A percentile compares a stretch with the other conserved stretches of the same genome.
phyloP scores from a whole-genome alignment of 1,140 invertebrate species.

The Aricia agestis region DNA sequence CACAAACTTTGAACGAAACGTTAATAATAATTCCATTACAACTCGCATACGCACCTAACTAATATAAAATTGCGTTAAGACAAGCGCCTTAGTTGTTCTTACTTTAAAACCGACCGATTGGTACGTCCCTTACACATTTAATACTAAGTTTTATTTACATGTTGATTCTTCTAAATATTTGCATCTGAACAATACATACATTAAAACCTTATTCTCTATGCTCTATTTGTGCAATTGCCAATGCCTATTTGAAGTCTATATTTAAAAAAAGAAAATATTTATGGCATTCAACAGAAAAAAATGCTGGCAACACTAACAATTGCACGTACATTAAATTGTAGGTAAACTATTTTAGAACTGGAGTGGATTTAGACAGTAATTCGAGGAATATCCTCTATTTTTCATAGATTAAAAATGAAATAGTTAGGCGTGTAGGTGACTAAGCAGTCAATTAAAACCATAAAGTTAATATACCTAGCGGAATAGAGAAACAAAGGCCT shows the following conservation, averaged over 20 bases:
- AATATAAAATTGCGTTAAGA: constrained; percentile 43
- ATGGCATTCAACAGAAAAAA: constrained; percentile 38
- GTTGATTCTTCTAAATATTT: constrained; percentile 73
- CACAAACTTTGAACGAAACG: constrained; percentile 29
- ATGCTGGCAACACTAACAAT: constrained; percentile 56
- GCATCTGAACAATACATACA: constrained; percentile 74
- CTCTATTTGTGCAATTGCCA: constrained; percentile 66
- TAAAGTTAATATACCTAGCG: too few species aligned
- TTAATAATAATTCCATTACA: constrained; percentile 37
- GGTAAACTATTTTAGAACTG: constrained; percentile 27
- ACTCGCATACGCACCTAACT: constrained; percentile 39
- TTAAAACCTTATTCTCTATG: constrained; percentile 66
- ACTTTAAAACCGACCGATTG: constrained; percentile 54
- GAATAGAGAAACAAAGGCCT: too few species aligned
- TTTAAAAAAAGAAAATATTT: constrained; percentile 32
- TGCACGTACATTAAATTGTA: constrained; percentile 46
- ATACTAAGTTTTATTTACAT: constrained; percentile 69
- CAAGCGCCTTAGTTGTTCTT: constrained; percentile 41
- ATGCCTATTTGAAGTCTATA: constrained; percentile 34
- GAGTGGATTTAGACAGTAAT: constrained; percentile 70
- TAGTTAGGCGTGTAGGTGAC: constrained; percentile 37
- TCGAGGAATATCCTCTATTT: constrained; percentile 26
- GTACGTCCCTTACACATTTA: constrained; percentile 46
- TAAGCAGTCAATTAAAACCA: constrained; percentile 53
- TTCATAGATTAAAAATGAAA: constrained; percentile 23